These are phyloP conservation scores for Catharus minimus DNA, from an alignment of 2,113 vertebrate species.

Conservation along the genomic window DNA sequence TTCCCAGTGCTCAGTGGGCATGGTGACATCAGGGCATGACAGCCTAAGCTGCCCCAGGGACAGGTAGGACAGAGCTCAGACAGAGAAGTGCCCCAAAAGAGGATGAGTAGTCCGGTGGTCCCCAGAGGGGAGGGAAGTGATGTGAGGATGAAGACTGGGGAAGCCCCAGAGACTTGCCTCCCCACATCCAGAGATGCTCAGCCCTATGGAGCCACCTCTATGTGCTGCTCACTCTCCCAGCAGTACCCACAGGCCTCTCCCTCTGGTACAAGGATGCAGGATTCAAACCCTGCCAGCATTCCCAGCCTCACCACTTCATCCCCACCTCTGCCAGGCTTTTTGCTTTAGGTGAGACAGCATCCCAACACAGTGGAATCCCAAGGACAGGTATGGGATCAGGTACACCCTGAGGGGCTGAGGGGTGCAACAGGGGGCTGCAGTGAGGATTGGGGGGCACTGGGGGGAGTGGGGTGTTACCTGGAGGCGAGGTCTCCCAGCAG, in stretches of 20 bases:
- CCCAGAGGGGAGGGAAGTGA: accelerated
- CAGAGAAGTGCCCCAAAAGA: neutral
- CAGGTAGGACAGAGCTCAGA: neutral
- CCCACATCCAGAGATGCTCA: neutral
- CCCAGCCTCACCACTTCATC: neutral
- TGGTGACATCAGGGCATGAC: neutral
- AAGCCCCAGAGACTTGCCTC: neutral
- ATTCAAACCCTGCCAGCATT: neutral
- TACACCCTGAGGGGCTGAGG: neutral
- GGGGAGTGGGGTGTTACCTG: constrained; percentile 78
- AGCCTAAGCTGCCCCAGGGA: neutral
- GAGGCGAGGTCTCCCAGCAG: constrained; percentile 92
- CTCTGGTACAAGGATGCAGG: neutral
- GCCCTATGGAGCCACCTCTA: neutral
- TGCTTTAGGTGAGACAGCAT: neutral
- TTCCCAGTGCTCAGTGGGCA: neutral
- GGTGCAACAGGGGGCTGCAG: neutral
- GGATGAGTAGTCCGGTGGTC: accelerated
- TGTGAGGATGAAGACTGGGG: neutral
- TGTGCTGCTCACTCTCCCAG: neutral
- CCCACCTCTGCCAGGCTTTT: neutral
- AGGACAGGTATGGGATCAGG: neutral
- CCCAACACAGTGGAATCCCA: neutral
- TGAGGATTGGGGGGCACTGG: accelerated
- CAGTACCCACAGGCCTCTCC: neutral